These are phyloP conservation scores for Liopterus haemorrhoidalis DNA, from an alignment of 2,888 invertebrate species.

Conservation along the genomic window DNA sequence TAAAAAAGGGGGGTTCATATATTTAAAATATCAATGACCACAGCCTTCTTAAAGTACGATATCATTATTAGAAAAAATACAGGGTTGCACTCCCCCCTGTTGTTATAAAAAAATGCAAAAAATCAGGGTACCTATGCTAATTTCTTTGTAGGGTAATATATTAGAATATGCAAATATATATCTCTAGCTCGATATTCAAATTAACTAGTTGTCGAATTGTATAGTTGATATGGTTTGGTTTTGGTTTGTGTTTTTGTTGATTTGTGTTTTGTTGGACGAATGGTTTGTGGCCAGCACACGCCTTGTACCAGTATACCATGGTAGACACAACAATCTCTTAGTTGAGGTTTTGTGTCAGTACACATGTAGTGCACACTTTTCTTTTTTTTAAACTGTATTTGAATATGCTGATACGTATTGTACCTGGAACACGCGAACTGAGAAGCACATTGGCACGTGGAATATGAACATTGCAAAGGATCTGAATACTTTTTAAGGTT, in stretches of 20 bases:
- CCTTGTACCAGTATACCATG: too few relatives aligned
- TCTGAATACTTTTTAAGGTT: too few relatives aligned
- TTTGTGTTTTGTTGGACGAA: slow-evolving; percentile 8
- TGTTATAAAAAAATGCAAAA: slow-evolving; percentile 15
- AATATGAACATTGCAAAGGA: too few relatives aligned
- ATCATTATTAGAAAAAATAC: slow-evolving; percentile 23
- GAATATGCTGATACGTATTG: slow-evolving; percentile 9
- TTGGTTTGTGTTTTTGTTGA: background rate
- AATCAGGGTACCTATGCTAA: slow-evolving; percentile 22
- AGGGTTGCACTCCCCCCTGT: slow-evolving; percentile 20
- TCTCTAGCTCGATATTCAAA: slow-evolving; percentile 25
- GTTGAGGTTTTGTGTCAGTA: background rate
- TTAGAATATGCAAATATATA: slow-evolving; percentile 25
- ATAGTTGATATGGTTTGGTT: background rate
- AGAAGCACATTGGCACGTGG: too few relatives aligned
- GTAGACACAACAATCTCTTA: too few relatives aligned
- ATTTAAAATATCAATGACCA: slow-evolving; percentile 31
- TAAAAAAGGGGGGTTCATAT: slow-evolving; percentile 22
- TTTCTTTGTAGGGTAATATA: slow-evolving; percentile 22
- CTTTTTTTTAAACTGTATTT: slow-evolving; percentile 10
- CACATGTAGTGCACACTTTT: slow-evolving; percentile 4
- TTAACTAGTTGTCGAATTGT: slow-evolving; percentile 12
- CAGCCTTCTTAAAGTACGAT: slow-evolving; percentile 24
- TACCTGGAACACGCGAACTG: too few relatives aligned
- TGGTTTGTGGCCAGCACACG: slow-evolving; percentile 13